Evolutionary conservation across 2,888 invertebrate genomes (phyloP).

Genomic region (Euplexia lucipara): DNA sequence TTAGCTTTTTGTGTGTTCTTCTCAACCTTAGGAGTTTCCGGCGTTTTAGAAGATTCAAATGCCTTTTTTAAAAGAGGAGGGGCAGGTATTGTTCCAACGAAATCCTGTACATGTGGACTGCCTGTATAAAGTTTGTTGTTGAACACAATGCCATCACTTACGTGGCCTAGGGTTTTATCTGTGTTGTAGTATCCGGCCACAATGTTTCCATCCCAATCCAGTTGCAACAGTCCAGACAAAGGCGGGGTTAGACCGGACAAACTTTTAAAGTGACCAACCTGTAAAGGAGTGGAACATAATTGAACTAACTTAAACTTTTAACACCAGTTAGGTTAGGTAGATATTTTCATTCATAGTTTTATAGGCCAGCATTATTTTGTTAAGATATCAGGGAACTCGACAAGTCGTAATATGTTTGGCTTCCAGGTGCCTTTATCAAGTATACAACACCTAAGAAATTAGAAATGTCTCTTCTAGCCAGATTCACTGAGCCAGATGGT

Average conservation of each 20-base stretch:
- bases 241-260: conserved; percentile 78
- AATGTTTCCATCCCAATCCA: conserved; percentile 94
- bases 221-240: conserved; percentile 91
- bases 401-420: too few species aligned
- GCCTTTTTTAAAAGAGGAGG: conserved; percentile 87
- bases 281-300: conserved; percentile 65
- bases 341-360: too few species aligned
- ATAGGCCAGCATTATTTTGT: too few species aligned
- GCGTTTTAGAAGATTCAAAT: conserved; percentile 63
- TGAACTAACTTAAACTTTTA: background rate
- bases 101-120: conserved; percentile 92
- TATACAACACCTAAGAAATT: too few species aligned
- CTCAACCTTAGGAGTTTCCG: conserved; percentile 66
- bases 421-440: too few species aligned
- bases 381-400: too few species aligned
- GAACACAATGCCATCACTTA: conserved; percentile 93
- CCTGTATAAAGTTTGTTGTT: conserved; percentile 93
- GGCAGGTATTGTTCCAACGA: conserved; percentile 92
- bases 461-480: too few species aligned
- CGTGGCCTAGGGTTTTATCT: conserved; percentile 87
- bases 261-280: conserved; percentile 93
- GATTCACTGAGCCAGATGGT: too few species aligned
- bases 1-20: conserved; percentile 52
- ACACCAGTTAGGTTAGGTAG: too few species aligned
- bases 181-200: conserved; percentile 92